Base-by-base conservation (phyloP, 2,888 invertebrate genomes). In the Frankliniella intonsa region DNA sequence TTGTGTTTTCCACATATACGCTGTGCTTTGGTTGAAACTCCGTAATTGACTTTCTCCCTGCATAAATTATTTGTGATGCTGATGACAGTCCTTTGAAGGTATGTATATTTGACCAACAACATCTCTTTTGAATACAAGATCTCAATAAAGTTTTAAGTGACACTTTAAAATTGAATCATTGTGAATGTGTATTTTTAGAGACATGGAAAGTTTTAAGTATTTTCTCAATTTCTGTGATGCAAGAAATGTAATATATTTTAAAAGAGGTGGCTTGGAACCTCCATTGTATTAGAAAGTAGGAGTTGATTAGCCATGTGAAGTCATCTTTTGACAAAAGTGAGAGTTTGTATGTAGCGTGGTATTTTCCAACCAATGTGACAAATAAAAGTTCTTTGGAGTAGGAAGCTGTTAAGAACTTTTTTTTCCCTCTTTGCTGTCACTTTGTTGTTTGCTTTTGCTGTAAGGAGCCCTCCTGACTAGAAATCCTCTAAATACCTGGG, bases 181-280 rank as follows among this genome's bases (percentile, higher is more conserved):
- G 69, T 76, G 69, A 25, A 76, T 76, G 69, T 76, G 69, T 76
- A 76, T 76, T 76, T 76, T 76, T 76, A 76, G 69, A 76, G 22
- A 76, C 69, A 76, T 76, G 69, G 69, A 76, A 76, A 76, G 22
- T 76, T 25, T 22, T 76, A 25, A 25, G 69, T 76, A 76, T 76
- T 76, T 76, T 76, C 22, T 76, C 69, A 76, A 76, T 12, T 76
- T 76, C 69, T 76, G 69, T 76, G 69, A 76, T 76, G 69, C 69
- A 25, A 25, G 25, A 25, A 76, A 76, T 76, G 69, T 76, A 62
- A 62, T 62, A 76, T 76, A 76, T 76, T 76, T 76, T 76, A 22
- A 76, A n/a, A 12, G 9, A 10, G 12, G 25, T 22, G 25, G 12
- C 25, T 12, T 22, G 69, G 12, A 25, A 12, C 25, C 69, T 76